Evolutionary conservation across 1,140 invertebrate genomes (phyloP).

Genomic region (Formica selysi): DNA sequence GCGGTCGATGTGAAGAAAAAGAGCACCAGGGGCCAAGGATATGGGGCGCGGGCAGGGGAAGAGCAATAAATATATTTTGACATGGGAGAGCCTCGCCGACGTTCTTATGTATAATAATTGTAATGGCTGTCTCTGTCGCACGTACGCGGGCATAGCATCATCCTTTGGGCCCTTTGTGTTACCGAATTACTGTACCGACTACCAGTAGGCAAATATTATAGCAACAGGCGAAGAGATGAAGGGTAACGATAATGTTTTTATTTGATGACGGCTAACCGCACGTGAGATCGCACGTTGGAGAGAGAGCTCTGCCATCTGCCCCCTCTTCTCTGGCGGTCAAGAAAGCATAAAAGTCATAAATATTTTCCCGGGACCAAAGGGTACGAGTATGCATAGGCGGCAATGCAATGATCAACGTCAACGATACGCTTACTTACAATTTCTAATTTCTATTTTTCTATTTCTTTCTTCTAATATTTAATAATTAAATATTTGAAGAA

Average conservation of each 20-base stretch:
- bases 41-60: conserved; percentile 52
- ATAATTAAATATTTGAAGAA: no score
- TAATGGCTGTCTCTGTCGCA: conserved; percentile 68
- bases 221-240: conserved; percentile 78
- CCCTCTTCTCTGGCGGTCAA: not conserved
- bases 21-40: conserved; percentile 65
- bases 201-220: conserved; percentile 84
- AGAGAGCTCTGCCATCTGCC: conserved; percentile 2
- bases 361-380: not conserved
- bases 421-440: not conserved
- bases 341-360: conserved; percentile 15
- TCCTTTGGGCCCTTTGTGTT: conserved; percentile 75
- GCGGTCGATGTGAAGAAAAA: conserved; percentile 73
- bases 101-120: conserved; percentile 82
- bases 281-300: conserved; percentile 14
- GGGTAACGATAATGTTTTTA: conserved; percentile 84
- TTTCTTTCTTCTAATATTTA: no score
- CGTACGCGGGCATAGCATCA: conserved; percentile 19
- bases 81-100: conserved; percentile 83
- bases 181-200: conserved; percentile 81
- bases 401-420: not conserved
- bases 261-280: conserved; percentile 76
- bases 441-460: no score
- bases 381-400: not conserved
- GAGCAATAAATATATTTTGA: conserved; percentile 87